Evolutionary conservation across 2,888 invertebrate genomes (phyloP).

Genomic region (Metalampra italica): DNA sequence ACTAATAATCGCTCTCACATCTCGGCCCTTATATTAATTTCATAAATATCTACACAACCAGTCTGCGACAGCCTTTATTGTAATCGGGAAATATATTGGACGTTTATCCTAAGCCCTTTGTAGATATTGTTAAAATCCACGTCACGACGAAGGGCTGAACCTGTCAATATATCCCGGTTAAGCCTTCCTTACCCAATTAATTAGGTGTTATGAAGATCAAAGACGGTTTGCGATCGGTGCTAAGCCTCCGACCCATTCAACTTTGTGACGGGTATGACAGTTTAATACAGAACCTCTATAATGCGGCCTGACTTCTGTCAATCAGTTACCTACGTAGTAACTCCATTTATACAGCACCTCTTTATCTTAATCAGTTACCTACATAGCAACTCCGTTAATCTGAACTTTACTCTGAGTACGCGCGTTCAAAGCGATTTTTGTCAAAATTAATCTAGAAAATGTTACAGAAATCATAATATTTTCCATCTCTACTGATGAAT

Average conservation of each 20-base stretch:
- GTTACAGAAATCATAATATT: conserved; percentile 5
- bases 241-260: conserved; percentile 52
- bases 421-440: too few relatives aligned
- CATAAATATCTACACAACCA: neutral
- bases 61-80: neutral
- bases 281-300: conserved; percentile 54
- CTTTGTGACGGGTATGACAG: conserved; percentile 60
- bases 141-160: conserved; percentile 20
- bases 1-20: too few relatives aligned
- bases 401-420: neutral
- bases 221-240: conserved; percentile 42
- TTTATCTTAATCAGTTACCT: conserved; percentile 58
- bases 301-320: conserved; percentile 59
- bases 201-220: conserved; percentile 71
- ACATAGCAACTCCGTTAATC: conserved; percentile 20
- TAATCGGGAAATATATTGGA: conserved; percentile 1
- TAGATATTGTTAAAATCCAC: neutral
- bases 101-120: neutral
- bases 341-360: conserved; percentile 54
- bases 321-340: conserved; percentile 51
- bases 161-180: conserved; percentile 56
- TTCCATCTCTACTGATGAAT: too few relatives aligned
- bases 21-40: too few relatives aligned
- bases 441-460: too few relatives aligned
- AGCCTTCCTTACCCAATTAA: conserved; percentile 65